Evolutionary conservation across 2,888 invertebrate species (phyloP), one percentile per base, ranked within the genome.

Genomic region (Andrena bicolor): DNA sequence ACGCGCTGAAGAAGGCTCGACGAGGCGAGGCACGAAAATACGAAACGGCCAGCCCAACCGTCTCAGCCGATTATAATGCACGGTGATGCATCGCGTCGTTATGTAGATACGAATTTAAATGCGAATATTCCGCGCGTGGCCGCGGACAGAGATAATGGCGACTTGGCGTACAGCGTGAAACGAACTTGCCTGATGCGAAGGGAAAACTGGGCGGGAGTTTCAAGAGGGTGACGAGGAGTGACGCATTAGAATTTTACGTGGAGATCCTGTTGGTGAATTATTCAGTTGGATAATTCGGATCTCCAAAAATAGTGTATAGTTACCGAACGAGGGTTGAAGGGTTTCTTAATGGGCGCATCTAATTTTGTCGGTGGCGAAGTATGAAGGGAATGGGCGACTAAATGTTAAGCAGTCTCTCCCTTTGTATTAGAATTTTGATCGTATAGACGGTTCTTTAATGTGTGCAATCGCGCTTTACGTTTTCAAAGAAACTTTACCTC

Each of bases 101-200:
- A 68, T 63, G 83, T 32, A 78, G 77, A 83, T 83, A 56, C 49
- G 32, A 77, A 72, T 70, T 65, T 77, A 69, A 77, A 78, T 73
- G 61, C 73, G 70, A 61, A 41, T 61, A 35, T 63, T 49, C n/a
- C 56, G 23, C 73, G 32, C 61, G 61, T 35, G 80, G 53, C n/a
- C 60, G 61, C 26, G 10, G 26, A 26, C 56, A 23, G 26, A 63
- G 32, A 63, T 80, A 80, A 80, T 63, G 61, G 66, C 63, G 66
- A 41, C 48, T 66, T 72, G 48, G 26, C 20, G 68, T 66, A 82
- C 48, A 53, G 65, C 63, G 74, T 64, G 53, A 82, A 81, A 82
- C 72, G 80, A 80, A 80, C 72, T 61, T 56, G 20, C 30, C 32
- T 81, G 61, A 80, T 72, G 61, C 35, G 32, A 80, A 28, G 82